Evolutionary conservation across 2,888 invertebrate species (phyloP).

Genomic region (Apomyelois bistriatella): DNA sequence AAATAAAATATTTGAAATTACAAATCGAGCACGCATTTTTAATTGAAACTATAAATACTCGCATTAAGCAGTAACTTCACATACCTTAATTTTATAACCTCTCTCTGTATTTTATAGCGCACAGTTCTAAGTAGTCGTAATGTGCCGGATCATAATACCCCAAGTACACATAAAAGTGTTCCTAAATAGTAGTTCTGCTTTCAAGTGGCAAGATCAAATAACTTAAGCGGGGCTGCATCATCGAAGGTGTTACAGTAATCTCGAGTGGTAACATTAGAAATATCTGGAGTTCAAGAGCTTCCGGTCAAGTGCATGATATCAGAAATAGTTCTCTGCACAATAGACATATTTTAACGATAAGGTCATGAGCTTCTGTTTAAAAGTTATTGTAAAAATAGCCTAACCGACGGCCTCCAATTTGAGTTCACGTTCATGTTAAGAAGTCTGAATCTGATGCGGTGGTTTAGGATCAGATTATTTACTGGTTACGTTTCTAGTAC

Average conservation of each 20-base stretch:
- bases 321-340: constrained; percentile 15
- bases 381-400: background rate
- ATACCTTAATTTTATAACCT: constrained; percentile 16
- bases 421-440: no score
- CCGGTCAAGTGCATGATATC: constrained; percentile 43
- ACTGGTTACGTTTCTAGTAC: no score
- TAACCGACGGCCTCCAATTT: no score
- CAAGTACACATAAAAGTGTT: constrained; percentile 17
- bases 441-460: no score
- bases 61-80: constrained; percentile 10
- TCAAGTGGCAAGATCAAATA: constrained; percentile 69
- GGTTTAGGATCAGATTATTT: no score
- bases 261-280: constrained; percentile 45
- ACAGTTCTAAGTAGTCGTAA: constrained; percentile 17
- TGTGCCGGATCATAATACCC: constrained; percentile 25
- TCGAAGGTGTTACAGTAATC: constrained; percentile 70
- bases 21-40: background rate
- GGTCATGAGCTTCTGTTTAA: background rate
- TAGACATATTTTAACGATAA: constrained; percentile 4
- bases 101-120: constrained; percentile 18
- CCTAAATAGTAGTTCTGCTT: constrained; percentile 28
- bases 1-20: no score
- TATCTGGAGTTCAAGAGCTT: constrained; percentile 50
- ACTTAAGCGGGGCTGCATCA: constrained; percentile 47
- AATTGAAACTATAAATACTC: constrained; percentile 11